These are phyloP conservation scores for Pegoplata infirma DNA, from an alignment of 2,888 invertebrate genomes.

Conservation along the genomic window DNA sequence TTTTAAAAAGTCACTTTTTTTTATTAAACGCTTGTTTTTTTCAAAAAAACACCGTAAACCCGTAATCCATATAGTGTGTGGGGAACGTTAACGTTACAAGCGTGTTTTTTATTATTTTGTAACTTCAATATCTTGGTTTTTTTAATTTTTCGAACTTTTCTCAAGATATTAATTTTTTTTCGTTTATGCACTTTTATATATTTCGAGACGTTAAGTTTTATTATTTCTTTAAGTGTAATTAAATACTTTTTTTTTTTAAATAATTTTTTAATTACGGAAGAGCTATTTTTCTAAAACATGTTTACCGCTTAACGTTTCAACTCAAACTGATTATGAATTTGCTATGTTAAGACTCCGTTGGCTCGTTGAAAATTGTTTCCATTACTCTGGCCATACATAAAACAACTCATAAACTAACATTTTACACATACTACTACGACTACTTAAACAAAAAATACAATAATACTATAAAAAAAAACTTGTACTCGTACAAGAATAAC, in stretches of 20 bases:
- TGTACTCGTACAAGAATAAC: slow-evolving; percentile 27
- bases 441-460: no score
- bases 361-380: slow-evolving; percentile 74
- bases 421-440: slow-evolving; percentile 32
- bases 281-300: slow-evolving; percentile 75
- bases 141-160: slow-evolving; percentile 41
- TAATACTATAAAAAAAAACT: slow-evolving; percentile 21
- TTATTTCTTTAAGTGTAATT: slow-evolving; percentile 57
- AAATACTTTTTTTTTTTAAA: slow-evolving; percentile 42
- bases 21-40: slow-evolving; percentile 59
- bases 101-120: slow-evolving; percentile 45
- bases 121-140: slow-evolving; percentile 41
- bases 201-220: slow-evolving; percentile 59
- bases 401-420: slow-evolving; percentile 61
- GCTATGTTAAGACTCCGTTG: slow-evolving; percentile 75
- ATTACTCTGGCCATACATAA: slow-evolving; percentile 31
- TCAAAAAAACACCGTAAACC: slow-evolving; percentile 62
- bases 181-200: no score
- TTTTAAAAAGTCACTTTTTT: slow-evolving; percentile 55
- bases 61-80: slow-evolving; percentile 67
- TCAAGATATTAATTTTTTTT: slow-evolving; percentile 55
- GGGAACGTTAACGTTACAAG: slow-evolving; percentile 60
- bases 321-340: slow-evolving; percentile 77
- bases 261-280: slow-evolving; percentile 64
- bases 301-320: slow-evolving; percentile 78